Percentiles rank a stretch among this genome's conserved stretches.
Evolutionary conservation across 2,797 vertebrate species (phyloP).

Genomic region (Ciconia nigra): DNA sequence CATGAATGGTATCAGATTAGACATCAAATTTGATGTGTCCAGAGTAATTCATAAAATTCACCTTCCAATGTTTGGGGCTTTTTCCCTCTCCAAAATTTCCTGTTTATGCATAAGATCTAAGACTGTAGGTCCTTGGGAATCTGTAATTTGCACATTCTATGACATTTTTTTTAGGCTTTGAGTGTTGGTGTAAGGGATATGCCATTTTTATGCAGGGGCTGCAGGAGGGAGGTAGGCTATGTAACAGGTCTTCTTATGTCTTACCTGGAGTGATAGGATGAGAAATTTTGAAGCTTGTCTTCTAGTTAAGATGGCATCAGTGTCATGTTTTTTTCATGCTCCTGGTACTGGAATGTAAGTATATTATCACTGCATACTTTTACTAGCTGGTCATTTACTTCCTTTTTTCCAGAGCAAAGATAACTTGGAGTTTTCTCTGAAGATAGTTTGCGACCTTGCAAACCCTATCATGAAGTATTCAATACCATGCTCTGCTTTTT

Average conservation of each 20-base stretch:
- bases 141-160: neutral
- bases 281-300: neutral
- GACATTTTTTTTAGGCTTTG: neutral
- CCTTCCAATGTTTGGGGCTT: accelerated
- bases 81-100: neutral
- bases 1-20: neutral
- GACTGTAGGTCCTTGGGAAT: neutral
- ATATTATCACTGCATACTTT: neutral
- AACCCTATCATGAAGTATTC: neutral
- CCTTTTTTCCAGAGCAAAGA: neutral
- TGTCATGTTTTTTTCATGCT: neutral
- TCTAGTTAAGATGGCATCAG: neutral
- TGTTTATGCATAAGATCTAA: neutral
- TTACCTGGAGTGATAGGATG: neutral
- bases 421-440: neutral
- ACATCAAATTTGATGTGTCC: neutral
- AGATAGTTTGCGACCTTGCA: neutral
- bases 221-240: neutral
- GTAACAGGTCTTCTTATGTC: accelerated
- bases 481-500: neutral
- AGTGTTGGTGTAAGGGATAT: neutral
- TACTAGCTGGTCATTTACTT: neutral
- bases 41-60: neutral
- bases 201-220: neutral
- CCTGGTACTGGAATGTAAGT: neutral